Evolutionary conservation across 2,888 invertebrate genomes (phyloP).

Genomic region (Rhodophaea formosa): DNA sequence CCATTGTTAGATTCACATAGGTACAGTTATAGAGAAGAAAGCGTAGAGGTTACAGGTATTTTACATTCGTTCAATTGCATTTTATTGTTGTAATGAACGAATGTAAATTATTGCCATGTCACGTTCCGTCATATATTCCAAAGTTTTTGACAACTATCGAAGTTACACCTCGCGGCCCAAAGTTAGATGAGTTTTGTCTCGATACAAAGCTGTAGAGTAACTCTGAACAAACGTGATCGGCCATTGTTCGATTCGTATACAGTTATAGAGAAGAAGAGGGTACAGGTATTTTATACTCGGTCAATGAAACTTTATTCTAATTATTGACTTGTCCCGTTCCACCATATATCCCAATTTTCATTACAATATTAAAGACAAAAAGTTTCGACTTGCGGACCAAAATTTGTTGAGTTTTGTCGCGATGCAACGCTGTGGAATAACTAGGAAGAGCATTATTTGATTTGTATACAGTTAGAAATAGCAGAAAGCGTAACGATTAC

Average conservation of each 20-base stretch:
- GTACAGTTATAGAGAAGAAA: background rate
- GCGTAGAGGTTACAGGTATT: background rate
- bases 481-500: too few species aligned
- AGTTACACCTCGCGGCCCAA: constrained; percentile 22
- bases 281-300: too few species aligned
- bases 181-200: constrained; percentile 41
- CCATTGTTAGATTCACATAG: constrained; percentile 4
- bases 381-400: constrained; percentile 23
- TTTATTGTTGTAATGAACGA: too few species aligned
- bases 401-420: too few species aligned
- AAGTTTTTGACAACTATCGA: constrained; percentile 34
- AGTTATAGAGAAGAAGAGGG: background rate
- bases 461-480: background rate
- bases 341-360: constrained; percentile 14
- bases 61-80: too few species aligned
- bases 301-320: too few species aligned
- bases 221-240: constrained; percentile 42
- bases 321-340: too few species aligned
- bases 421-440: constrained; percentile 44
- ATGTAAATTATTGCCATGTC: too few species aligned
- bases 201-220: constrained; percentile 44
- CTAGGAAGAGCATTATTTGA: constrained; percentile 37
- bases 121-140: background rate
- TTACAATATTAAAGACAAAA: too few species aligned
- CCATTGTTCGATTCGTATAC: constrained; percentile 6